Evolutionary conservation across 2,888 invertebrate species (phyloP).

Genomic region (Heteromyza rotundicornis): DNA sequence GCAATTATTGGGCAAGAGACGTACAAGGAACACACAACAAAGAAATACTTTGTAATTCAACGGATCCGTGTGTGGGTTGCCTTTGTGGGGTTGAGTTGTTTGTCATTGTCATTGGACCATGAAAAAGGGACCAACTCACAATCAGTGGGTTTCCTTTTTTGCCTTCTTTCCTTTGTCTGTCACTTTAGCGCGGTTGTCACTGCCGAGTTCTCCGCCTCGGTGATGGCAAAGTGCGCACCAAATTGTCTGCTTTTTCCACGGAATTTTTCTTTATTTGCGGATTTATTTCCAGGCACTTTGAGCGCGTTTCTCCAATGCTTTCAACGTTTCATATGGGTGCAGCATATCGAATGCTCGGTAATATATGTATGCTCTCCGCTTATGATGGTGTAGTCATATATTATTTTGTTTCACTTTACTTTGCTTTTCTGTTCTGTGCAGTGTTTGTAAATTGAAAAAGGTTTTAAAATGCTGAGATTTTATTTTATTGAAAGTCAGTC

Average conservation of each 20-base stretch:
- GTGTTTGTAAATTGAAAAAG: too few relatives aligned
- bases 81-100: constrained; percentile 3
- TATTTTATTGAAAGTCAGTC: too few relatives aligned
- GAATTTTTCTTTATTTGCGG: background rate
- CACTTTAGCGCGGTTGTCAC: background rate
- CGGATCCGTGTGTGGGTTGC: background rate
- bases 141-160: background rate
- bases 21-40: too few relatives aligned
- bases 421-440: too few relatives aligned
- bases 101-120: constrained; percentile 20
- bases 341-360: too few relatives aligned
- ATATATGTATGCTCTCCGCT: too few relatives aligned
- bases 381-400: too few relatives aligned
- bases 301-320: background rate
- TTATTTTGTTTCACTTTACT: too few relatives aligned
- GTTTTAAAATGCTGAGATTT: too few relatives aligned
- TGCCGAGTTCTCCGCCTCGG: too few relatives aligned
- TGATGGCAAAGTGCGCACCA: constrained; percentile 2
- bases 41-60: background rate
- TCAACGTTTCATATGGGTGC: background rate
- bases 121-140: constrained; percentile 7
- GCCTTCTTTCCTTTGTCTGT: background rate
- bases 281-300: background rate
- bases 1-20: constrained; percentile 14
- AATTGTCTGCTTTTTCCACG: background rate